Base-by-base conservation (phyloP, 2,113 vertebrate species). In the Conger conger region DNA sequence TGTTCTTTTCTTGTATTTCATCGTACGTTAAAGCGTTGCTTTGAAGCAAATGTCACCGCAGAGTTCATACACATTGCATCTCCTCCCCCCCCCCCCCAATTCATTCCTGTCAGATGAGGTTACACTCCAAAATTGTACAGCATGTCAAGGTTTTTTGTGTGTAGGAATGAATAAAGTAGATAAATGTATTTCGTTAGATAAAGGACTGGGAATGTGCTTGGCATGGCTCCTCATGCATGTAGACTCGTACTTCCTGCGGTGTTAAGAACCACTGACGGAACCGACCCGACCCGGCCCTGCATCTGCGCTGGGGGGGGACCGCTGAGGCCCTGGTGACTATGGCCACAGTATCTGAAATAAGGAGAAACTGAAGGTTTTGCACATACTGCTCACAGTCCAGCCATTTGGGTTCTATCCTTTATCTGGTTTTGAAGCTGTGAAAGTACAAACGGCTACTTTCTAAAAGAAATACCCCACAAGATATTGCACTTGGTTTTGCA, bases 161-260 rank as follows among this genome's bases (percentile, higher is more conserved):
- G 81, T 83, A 80, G 82, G 38, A 73, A 79, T 79, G 40, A 80
- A 87, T 33, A 77, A 82, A 89, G 81, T 83, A 86, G 60, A 36
- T 82, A 84, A 15, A 20, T 84, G 37, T 80, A 63, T 79, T 84
- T 84, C 40, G 27, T 18, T 79, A 79, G 23, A 84, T 36, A 84
- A 84, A 84, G 45, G 27, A 78, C 85, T 83, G 77, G 60, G 84
- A 83, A 81, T 84, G 86, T 79, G 60, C 84, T 84, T 78, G 81
- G 85, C 87, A 89, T 88, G 87, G 80, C 83, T 84, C 77, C 36
- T 79, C 50, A 80, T 83, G 90, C 90, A 88, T 89, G 88, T 68
- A 83, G 78, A 88, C 79, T 84, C 80, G 37, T 83, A 77, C 68
- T 20, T 84, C 36, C 53, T 84, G 63, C 35, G 83, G 77, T 80